Percentiles rank a stretch among this genome's conserved stretches.
Conservation (phyloP, 2,797 vertebrate genomes). For the Mormyrops attenuatus region DNA sequence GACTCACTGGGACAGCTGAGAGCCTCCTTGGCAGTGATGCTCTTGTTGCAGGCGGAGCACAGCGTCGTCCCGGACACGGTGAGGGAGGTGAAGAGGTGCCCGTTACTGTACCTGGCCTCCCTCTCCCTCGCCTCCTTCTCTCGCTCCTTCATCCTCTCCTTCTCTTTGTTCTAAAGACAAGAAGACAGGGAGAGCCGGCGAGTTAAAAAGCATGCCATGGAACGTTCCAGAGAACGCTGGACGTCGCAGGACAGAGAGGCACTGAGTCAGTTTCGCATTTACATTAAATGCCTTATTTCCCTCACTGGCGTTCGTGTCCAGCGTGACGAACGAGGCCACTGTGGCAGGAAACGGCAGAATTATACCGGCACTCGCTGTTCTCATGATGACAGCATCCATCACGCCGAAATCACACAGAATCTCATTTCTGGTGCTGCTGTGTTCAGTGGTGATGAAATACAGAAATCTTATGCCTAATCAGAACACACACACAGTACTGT, state of each 20-base stretch:
- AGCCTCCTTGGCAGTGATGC: conserved; percentile 91
- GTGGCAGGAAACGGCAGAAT: not conserved
- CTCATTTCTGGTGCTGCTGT: not conserved
- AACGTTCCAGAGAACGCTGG: not conserved
- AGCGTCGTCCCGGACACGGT: conserved; percentile 83
- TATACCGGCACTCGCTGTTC: not conserved
- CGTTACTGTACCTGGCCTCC: conserved; percentile 77
- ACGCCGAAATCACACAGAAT: not conserved
- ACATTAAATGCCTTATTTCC: not conserved
- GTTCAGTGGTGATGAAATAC: not conserved
- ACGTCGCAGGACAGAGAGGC: not conserved
- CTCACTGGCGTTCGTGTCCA: not conserved
- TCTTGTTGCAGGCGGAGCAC: conserved; percentile 86
- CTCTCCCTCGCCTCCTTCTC: conserved; percentile 78
- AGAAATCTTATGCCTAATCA: not conserved
- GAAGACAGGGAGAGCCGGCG: conserved; percentile 16
- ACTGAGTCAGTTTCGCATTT: not conserved
- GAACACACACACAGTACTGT: not conserved
- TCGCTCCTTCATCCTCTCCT: conserved; percentile 73
- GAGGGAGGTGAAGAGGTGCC: conserved; percentile 88
- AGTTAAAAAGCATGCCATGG: not conserved
- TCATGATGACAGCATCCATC: not conserved
- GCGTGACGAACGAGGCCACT: not conserved
- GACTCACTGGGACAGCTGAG: conserved; percentile 84
- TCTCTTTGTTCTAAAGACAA: conserved; percentile 71